Conservation (phyloP, 2,113 vertebrate species). For the Channa argus region DNA sequence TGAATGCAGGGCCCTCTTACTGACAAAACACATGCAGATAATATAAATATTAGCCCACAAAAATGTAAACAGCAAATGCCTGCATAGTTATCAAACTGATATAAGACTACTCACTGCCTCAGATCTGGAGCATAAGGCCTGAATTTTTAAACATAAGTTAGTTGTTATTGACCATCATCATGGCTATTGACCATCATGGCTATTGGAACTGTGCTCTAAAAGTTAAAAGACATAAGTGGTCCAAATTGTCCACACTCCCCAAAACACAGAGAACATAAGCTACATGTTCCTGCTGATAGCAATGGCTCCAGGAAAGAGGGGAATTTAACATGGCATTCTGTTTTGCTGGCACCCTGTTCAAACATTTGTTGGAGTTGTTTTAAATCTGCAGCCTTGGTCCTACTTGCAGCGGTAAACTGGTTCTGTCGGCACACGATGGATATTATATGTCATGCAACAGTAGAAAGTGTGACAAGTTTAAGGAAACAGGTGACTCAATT, state of each 20-base stretch:
- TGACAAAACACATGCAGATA: too few species aligned
- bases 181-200: neutral
- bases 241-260: neutral
- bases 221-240: neutral
- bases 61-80: too few species aligned
- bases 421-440: neutral
- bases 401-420: neutral
- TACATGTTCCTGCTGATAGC: neutral
- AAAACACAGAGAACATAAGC: neutral
- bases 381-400: neutral
- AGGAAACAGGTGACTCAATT: neutral
- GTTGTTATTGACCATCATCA: too few species aligned
- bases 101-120: too few species aligned
- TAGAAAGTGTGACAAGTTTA: neutral
- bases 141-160: neutral
- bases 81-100: too few species aligned
- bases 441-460: neutral
- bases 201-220: neutral
- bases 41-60: too few species aligned
- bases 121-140: too few species aligned
- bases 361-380: neutral
- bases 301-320: neutral
- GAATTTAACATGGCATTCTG: neutral
- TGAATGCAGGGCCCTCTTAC: neutral
- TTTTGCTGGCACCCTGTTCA: conserved; percentile 4